These are phyloP conservation scores for Malurus splendens DNA, from an alignment of 2,797 vertebrate species.

Conservation along the genomic window DNA sequence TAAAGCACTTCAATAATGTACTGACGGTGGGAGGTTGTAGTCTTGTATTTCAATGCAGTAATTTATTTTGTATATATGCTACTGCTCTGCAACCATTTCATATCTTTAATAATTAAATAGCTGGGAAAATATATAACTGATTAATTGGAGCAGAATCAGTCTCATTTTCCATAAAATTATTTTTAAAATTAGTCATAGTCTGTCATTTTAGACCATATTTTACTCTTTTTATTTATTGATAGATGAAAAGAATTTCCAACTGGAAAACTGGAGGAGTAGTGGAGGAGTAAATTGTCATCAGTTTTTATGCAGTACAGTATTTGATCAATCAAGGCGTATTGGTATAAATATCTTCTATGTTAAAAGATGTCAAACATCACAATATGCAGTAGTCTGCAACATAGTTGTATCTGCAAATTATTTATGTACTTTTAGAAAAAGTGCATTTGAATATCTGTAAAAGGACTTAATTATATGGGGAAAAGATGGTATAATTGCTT, in stretches of 20 bases:
- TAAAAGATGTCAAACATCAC: neutral
- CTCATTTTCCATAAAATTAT: neutral
- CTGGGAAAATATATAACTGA: neutral
- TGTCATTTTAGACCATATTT: neutral
- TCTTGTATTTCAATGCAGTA: neutral
- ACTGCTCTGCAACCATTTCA: neutral
- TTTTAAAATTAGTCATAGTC: neutral
- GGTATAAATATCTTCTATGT: neutral
- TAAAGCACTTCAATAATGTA: neutral
- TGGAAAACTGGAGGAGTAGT: too few relatives aligned
- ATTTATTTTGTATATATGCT: neutral
- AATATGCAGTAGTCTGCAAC: neutral
- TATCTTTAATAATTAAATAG: neutral
- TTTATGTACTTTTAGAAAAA: neutral
- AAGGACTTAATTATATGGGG: neutral
- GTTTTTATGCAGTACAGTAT: neutral
- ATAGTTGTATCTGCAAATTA: neutral
- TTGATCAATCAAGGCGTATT: neutral
- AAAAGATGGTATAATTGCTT: neutral
- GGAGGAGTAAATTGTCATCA: neutral
- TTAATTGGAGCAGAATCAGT: neutral
- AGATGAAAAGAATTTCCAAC: neutral
- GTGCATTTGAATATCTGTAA: neutral
- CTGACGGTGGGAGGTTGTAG: neutral
- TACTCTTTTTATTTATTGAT: neutral